These are phyloP conservation scores for Monoplex corrugatus DNA, from an alignment of 2,888 invertebrate genomes.

Conservation along the genomic window DNA sequence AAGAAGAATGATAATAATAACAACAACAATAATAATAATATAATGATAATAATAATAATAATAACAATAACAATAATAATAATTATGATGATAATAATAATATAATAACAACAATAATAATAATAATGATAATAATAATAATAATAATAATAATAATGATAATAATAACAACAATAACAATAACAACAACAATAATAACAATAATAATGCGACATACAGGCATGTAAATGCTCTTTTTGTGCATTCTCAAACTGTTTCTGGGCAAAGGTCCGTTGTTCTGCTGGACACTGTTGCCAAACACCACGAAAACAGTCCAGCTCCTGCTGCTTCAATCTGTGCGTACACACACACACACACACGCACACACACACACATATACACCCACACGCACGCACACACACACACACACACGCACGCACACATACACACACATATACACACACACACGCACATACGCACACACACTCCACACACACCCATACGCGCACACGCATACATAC, in stretches of 20 bases:
- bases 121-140: background rate
- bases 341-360: background rate
- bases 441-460: background rate
- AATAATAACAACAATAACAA: constrained; percentile 10
- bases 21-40: background rate
- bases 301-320: too few relatives aligned
- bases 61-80: background rate
- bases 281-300: too few relatives aligned
- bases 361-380: background rate
- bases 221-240: too few relatives aligned
- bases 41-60: background rate
- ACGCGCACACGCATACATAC: too few relatives aligned
- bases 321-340: background rate
- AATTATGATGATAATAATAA: background rate
- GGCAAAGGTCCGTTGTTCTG: too few relatives aligned
- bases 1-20: too few relatives aligned
- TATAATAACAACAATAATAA: too few relatives aligned
- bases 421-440: background rate
- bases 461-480: too few relatives aligned
- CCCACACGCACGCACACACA: constrained; percentile 2
- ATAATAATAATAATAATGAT: background rate
- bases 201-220: too few relatives aligned
- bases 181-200: background rate
- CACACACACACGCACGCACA: background rate
- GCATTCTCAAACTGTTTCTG: too few relatives aligned